Evolutionary conservation across 2,113 vertebrate species (phyloP).

Genomic region (Macaca nemestrina): DNA sequence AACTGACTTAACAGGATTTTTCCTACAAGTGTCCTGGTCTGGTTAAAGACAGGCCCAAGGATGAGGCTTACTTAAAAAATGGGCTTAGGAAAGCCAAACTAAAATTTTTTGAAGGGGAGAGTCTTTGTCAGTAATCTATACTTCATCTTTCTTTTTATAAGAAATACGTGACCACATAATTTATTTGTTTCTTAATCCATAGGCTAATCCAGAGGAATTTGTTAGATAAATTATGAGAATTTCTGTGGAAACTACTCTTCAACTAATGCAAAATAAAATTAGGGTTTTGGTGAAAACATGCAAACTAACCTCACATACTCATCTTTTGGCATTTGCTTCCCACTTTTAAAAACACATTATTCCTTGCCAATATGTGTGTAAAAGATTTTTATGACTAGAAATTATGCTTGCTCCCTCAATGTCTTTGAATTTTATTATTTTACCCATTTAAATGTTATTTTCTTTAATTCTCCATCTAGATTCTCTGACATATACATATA

Average conservation of each 20-base stretch:
- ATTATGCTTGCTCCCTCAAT: background rate
- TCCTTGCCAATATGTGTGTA: background rate
- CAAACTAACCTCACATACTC: background rate
- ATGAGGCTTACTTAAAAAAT: background rate
- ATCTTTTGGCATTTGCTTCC: background rate
- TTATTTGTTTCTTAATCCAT: background rate
- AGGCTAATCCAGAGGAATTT: background rate
- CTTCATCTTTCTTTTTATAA: background rate
- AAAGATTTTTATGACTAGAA: background rate
- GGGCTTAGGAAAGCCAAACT: background rate
- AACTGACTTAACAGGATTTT: background rate
- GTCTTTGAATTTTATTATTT: constrained; percentile 10
- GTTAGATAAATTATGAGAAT: background rate
- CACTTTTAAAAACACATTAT: background rate
- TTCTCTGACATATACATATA: background rate
- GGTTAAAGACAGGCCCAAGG: background rate
- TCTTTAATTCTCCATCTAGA: background rate
- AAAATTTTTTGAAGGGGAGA: background rate
- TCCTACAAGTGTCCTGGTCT: background rate
- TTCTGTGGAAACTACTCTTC: background rate
- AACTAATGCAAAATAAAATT: constrained; percentile 25
- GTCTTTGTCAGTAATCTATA: background rate
- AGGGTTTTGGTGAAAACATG: background rate
- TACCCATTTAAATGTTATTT: background rate
- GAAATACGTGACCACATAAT: background rate